Base-by-base conservation (phyloP, 2,888 invertebrate species). In the Terebella lapidaria region DNA sequence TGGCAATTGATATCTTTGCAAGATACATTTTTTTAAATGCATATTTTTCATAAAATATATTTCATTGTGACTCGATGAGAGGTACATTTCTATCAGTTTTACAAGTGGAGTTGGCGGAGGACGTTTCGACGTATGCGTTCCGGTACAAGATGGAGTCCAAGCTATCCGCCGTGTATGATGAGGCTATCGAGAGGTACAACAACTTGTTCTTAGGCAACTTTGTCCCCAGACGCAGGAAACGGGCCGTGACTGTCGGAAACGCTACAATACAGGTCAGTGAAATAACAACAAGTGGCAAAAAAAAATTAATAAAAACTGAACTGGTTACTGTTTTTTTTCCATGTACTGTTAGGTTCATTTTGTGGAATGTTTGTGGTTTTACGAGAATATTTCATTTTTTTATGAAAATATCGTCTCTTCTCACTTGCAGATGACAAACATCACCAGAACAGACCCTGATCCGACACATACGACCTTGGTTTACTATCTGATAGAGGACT, bases 401-500 rank as follows among this genome's bases (percentile, higher is more conserved):
- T n/a, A n/a, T n/a, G n/a, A n/a, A n/a, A n/a, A n/a, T n/a, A 35
- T 15, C n/a, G 42, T n/a, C n/a, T 15, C n/a, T 35, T 35, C n/a
- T 15, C 42, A 35, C 42, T 35, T 35, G 10, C 57, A 57, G 57
- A 60, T 58, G 46, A 60, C 60, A 5, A 57, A 58, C 57, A 57
- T 58, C 20, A 53, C 54, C 2, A 54, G 59, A 15, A 18, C 47
- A 22, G 24, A 24, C 20, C 55, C 28, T 45, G 49, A 49, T 30
- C 54, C 42, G 22, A 22, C 24, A 20, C 29, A 57, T 30, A 58
- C 58, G 20, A 35, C 47, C 28, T 27, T 65, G 22, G 56, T 64
- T 3, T 64, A 65, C 54, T 65, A 59, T 42, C 29, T 65, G 57
- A 55, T 64, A 47, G 52, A 58, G 59, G 29, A 30, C 2, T 18